These are phyloP conservation scores for Adrianichthys oophorus DNA, from an alignment of 2,797 vertebrate genomes.

Conservation along the genomic window DNA sequence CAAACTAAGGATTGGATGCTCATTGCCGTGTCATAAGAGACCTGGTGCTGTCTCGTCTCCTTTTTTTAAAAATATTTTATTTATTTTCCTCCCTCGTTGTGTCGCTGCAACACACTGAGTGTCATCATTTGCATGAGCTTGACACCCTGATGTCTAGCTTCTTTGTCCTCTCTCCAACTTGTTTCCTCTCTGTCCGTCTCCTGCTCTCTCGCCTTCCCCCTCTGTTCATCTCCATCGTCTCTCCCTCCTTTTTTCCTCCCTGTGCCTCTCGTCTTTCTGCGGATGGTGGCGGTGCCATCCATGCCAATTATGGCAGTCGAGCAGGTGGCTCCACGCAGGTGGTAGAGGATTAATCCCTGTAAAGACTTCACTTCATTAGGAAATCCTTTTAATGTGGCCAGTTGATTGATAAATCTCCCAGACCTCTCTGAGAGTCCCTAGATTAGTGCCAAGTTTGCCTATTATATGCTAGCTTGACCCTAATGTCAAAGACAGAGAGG, in stretches of 20 bases:
- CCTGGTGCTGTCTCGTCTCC: conserved; percentile 74
- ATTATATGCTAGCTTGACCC: conserved; percentile 76
- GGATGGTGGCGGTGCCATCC: conserved; percentile 76
- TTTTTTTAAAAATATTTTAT: conserved; percentile 67
- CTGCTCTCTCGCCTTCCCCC: conserved; percentile 42
- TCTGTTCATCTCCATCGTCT: conserved; percentile 46
- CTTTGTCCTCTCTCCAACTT: conserved; percentile 79
- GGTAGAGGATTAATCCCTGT: conserved; percentile 85
- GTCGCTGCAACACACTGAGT: conserved; percentile 75
- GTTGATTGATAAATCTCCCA: conserved; percentile 85
- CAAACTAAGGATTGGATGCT: conserved; percentile 77
- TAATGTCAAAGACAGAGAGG: conserved; percentile 62
- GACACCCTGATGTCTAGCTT: conserved; percentile 72
- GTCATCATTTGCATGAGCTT: conserved; percentile 77
- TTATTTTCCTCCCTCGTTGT: conserved; percentile 72
- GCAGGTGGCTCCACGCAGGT: conserved; percentile 86
- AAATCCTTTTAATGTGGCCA: conserved; percentile 86
- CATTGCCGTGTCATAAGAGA: conserved; percentile 75
- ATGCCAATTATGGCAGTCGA: conserved; percentile 83
- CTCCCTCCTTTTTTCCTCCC: conserved; percentile 51
- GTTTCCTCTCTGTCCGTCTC: conserved; percentile 71
- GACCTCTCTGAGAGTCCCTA: conserved; percentile 75
- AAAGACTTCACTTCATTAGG: conserved; percentile 88
- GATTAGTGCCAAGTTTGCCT: conserved; percentile 79
- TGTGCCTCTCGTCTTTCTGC: conserved; percentile 75